phyloP scores from a whole-genome alignment of 2,888 invertebrate species.

The Eupithecia subfuscata region DNA sequence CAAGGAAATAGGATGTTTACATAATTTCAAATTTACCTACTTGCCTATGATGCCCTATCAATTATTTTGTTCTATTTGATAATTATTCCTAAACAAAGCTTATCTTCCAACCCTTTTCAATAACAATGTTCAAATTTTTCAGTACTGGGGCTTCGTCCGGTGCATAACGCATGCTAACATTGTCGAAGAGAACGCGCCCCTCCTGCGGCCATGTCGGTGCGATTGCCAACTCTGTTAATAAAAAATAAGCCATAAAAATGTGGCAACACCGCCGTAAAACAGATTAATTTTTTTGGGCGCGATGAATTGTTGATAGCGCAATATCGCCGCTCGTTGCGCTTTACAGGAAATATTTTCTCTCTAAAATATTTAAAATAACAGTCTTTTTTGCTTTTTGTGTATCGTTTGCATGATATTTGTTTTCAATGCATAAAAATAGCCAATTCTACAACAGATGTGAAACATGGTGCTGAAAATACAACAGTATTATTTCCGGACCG shows the following conservation, averaged over 20 bases:
- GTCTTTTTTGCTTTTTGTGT: conserved; percentile 15
- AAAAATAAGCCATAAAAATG: conserved; percentile 41
- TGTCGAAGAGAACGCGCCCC: conserved; percentile 85
- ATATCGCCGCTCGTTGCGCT: conserved; percentile 35
- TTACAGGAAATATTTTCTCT: conserved; percentile 29
- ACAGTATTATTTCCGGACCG: background rate
- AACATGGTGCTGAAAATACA: background rate
- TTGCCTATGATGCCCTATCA: too few relatives aligned
- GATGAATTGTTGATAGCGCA: conserved; percentile 46
- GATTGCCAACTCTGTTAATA: conserved; percentile 75
- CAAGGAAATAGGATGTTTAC: background rate
- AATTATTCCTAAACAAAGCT: background rate
- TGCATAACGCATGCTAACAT: conserved; percentile 86
- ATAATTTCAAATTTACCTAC: background rate
- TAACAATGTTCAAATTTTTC: conserved; percentile 67
- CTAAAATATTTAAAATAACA: conserved; percentile 16
- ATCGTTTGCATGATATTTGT: conserved; percentile 1
- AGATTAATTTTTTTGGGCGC: conserved; percentile 45
- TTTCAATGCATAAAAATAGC: conserved; percentile 9
- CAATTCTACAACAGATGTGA: conserved; percentile 6
- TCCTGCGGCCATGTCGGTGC: conserved; percentile 85
- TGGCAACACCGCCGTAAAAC: conserved; percentile 41
- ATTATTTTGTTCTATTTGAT: background rate
- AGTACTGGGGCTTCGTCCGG: conserved; percentile 86
- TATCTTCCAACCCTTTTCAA: conserved; percentile 80